phyloP scores from a whole-genome alignment of 2,888 invertebrate species.

The Smittia sp. region DNA sequence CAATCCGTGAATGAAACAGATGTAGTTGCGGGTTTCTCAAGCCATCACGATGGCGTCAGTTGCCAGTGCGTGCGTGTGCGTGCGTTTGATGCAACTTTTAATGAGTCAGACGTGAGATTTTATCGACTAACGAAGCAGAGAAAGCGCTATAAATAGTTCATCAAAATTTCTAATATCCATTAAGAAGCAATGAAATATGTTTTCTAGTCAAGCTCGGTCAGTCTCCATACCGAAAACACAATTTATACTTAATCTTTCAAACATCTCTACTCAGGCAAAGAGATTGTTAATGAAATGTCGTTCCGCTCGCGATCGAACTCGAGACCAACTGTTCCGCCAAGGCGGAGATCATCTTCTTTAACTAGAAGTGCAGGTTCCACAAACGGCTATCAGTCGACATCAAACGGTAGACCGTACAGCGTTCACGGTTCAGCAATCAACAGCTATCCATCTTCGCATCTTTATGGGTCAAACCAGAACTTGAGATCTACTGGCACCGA shows the following conservation, averaged over 20 bases:
- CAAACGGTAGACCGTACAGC: slow-evolving; percentile 42
- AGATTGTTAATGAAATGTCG: slow-evolving; percentile 47
- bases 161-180: background rate
- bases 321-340: slow-evolving; percentile 53
- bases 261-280: too few relatives aligned
- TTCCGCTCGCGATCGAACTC: slow-evolving; percentile 53
- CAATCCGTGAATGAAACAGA: slow-evolving; percentile 22
- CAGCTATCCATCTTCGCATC: background rate
- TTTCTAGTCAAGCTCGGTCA: too few relatives aligned
- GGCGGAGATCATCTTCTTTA: slow-evolving; percentile 55
- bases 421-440: slow-evolving; percentile 18
- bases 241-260: background rate
- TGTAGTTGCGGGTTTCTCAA: background rate
- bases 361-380: slow-evolving; percentile 46
- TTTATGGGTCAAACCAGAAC: slow-evolving; percentile 38
- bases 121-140: background rate
- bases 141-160: background rate
- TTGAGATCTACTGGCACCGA: slow-evolving; percentile 11
- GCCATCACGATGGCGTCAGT: background rate
- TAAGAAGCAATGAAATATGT: background rate
- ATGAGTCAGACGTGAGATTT: background rate
- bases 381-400: slow-evolving; percentile 45
- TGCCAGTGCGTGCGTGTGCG: background rate
- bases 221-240: background rate
- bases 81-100: background rate